Evolutionary conservation across 2,113 vertebrate species (phyloP), one percentile per base, ranked within the genome.

Genomic region (Phodopus roborovskii): DNA sequence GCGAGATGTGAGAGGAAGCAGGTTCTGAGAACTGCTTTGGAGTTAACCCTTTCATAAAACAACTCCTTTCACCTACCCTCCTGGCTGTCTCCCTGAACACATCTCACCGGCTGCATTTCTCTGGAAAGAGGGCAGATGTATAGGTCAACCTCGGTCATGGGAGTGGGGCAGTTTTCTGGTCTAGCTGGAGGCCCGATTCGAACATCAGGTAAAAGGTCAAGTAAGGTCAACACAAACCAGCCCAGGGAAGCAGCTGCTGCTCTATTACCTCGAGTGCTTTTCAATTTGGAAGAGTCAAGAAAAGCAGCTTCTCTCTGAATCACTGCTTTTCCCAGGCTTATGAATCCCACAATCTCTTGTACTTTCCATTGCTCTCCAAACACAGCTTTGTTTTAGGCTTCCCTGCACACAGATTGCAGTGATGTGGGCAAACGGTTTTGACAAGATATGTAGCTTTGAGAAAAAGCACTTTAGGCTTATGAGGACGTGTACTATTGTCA

Each of bases 341-440:
- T 94, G 97, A 92, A 94, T 92, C 97, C 97, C 94, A 96, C 96
- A 93, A 93, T 91, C 90, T 92, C 90, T 97, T 90, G 91, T 94
- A 92, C 93, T 96, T 96, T 85, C 97, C 94, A 94, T 91, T 95
- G 97, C 97, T 98, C 96, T 98, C 98, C 97, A 97, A 81, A 94
- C 96, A 90, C 12, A 6, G 50, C 36, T 97, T 98, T 96, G 94
- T 98, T 98, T 98, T 96, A 97, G 97, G 96, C 96, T 97, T 97
- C 97, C 87, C 82, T 7, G 13, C 88, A 86, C 79, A 95, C 79
- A 98, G 96, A 84, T 95, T 97, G 66, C 95, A 81, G 95, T 88
- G 93, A 66, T 24, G 3, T 92, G 96, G 94, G 92, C 97, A 98
- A 98, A 97, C 85, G 97, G 60, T 94, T 96, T 86, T 90, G 97